phyloP scores from a whole-genome alignment of 2,888 invertebrate species.

The Brenthis hecate region DNA sequence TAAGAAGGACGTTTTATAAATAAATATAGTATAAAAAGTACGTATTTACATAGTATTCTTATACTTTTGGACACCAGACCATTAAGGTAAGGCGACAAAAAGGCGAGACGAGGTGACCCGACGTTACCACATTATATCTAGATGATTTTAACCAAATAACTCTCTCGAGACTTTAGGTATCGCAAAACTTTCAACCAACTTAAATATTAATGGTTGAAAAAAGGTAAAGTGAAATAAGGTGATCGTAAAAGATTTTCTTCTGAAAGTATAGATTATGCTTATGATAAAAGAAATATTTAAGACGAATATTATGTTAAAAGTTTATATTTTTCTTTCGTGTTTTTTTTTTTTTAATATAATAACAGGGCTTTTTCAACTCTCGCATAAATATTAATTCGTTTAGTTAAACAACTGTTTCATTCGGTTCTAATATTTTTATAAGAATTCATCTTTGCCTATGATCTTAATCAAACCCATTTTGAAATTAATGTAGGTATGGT shows the following conservation, averaged over 20 bases:
- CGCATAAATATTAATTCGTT: neutral
- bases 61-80: slow-evolving; percentile 1
- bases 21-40: no score
- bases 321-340: neutral
- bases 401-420: neutral
- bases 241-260: neutral
- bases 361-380: neutral
- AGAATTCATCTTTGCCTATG: no score
- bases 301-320: neutral
- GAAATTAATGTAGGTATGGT: no score
- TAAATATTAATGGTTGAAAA: slow-evolving; percentile 17
- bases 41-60: no score
- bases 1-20: no score
- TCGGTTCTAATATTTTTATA: slow-evolving; percentile 10
- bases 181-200: slow-evolving; percentile 16
- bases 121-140: slow-evolving; percentile 11
- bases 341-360: neutral
- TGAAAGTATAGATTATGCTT: no score
- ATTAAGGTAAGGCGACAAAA: slow-evolving; percentile 21
- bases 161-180: slow-evolving; percentile 23
- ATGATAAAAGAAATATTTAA: no score
- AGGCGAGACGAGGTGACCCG: slow-evolving; percentile 20
- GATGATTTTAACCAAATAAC: slow-evolving; percentile 19
- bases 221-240: slow-evolving; percentile 5
- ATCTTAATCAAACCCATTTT: no score